phyloP scores from a whole-genome alignment of 2,113 vertebrate genomes.

The Microtus montanus region DNA sequence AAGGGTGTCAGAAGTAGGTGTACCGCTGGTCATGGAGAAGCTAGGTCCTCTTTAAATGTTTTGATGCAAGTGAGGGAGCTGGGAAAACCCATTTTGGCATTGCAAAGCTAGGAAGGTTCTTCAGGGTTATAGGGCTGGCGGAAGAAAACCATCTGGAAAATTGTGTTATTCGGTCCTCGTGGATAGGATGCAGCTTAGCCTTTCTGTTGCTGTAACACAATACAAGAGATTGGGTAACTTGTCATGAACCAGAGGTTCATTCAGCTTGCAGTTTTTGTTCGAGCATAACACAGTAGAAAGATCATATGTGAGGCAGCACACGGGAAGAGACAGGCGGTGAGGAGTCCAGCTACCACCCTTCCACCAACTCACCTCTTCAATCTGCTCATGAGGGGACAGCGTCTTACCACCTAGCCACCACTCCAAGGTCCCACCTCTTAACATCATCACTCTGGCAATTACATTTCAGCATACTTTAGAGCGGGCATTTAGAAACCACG shows the following conservation, averaged over 20 bases:
- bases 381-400: neutral
- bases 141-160: conserved; percentile 10
- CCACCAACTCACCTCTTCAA: neutral
- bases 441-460: too few relatives aligned
- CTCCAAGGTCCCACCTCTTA: neutral
- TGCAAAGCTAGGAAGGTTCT: neutral
- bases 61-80: neutral
- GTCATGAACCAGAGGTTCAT: neutral
- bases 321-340: neutral
- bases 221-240: neutral
- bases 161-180: neutral
- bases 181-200: neutral
- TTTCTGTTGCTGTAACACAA: neutral
- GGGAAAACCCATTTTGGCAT: neutral
- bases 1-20: neutral
- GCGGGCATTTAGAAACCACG: neutral
- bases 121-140: neutral
- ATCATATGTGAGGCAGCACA: neutral
- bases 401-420: neutral
- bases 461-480: neutral
- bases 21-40: neutral
- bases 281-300: neutral
- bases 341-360: too few relatives aligned
- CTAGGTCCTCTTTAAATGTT: neutral
- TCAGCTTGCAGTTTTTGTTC: neutral